A percentile compares a stretch with the other conserved stretches of the same genome.
phyloP scores from a whole-genome alignment of 64 coral and sea anemone species.

The Pachyseris speciosa region DNA sequence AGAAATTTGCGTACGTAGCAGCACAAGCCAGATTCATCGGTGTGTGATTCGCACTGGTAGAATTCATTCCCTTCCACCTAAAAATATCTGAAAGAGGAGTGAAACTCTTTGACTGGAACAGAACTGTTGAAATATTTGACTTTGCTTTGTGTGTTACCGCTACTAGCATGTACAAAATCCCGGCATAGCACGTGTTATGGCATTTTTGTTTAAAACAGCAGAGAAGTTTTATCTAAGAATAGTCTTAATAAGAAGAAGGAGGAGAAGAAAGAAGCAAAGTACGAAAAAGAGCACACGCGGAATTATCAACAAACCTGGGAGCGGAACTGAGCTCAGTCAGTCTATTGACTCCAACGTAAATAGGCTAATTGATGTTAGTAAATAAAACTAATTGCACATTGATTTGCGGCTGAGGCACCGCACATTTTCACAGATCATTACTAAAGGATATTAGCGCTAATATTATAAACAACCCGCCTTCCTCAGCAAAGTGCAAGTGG shows the following conservation, averaged over 20 bases:
- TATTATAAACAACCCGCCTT: neutral
- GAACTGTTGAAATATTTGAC: too few species aligned
- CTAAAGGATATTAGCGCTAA: neutral
- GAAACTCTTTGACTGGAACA: too few species aligned
- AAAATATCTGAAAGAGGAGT: too few species aligned
- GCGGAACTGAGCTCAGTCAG: neutral
- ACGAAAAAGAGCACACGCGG: neutral
- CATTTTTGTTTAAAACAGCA: too few species aligned
- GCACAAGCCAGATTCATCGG: neutral
- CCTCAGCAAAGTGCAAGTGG: neutral
- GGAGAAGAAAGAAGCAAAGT: too few species aligned
- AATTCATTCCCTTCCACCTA: neutral
- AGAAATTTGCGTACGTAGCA: neutral
- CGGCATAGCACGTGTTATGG: too few species aligned
- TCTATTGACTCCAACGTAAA: neutral
- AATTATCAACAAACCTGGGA: conserved; percentile 7
- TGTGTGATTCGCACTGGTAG: neutral
- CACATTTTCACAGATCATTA: neutral
- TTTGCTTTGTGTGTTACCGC: too few species aligned
- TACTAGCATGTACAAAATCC: too few species aligned
- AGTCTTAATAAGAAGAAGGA: too few species aligned
- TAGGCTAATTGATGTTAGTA: conserved; percentile 14
- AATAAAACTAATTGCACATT: conserved; percentile 26
- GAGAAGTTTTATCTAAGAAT: neutral
- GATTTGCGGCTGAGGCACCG: neutral